Percentiles rank a stretch among this genome's conserved stretches.
Evolutionary conservation across 2,888 invertebrate species (phyloP).

Genomic region (Caenorhabditis angaria): DNA sequence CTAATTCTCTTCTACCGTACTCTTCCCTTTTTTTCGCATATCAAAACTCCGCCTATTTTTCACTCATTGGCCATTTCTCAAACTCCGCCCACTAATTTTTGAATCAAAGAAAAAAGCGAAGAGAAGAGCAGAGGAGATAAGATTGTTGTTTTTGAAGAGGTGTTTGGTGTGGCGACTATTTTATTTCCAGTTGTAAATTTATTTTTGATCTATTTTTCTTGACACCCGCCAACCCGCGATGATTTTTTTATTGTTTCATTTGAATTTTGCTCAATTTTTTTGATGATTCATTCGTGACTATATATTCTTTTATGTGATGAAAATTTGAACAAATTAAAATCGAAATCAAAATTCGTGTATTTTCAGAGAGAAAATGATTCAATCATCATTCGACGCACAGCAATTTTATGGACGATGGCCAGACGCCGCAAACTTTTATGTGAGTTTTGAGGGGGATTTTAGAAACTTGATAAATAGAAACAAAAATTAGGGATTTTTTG

Average conservation of each 20-base stretch:
- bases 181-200: neutral
- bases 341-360: neutral
- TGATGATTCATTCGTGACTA: neutral
- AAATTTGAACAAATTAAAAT: too few species aligned
- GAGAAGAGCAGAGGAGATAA: neutral
- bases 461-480: neutral
- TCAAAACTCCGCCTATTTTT: constrained; percentile 2
- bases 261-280: neutral
- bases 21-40: neutral
- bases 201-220: neutral
- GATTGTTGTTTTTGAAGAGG: neutral
- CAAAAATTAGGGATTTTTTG: too few species aligned
- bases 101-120: neutral
- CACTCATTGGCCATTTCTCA: neutral
- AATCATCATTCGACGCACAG: constrained; percentile 34
- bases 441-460: constrained; percentile 3
- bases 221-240: neutral
- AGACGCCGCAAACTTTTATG: constrained; percentile 29
- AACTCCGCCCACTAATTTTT: neutral
- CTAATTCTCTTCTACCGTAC: constrained; percentile 5
- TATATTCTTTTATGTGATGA: neutral
- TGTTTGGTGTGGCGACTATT: too few species aligned
- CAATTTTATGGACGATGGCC: constrained; percentile 34
- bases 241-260: neutral
- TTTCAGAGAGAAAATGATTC: constrained; percentile 44